Percentiles rank a stretch among this genome's conserved stretches.
Conservation (phyloP, 2,113 vertebrate genomes). For the Alethe diademata region DNA sequence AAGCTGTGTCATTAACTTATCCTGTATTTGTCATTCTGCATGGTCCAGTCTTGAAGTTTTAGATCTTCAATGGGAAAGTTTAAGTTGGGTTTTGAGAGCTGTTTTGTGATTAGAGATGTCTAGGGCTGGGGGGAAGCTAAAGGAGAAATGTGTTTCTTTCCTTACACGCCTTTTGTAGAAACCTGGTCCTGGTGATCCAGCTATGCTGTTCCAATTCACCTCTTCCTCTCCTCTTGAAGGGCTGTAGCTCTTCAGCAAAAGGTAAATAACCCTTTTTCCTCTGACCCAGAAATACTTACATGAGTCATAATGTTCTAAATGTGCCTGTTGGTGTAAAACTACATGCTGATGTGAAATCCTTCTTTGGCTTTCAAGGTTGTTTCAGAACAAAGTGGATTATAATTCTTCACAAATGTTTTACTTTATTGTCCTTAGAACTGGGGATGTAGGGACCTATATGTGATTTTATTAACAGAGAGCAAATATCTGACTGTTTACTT, state of each 20-base stretch:
- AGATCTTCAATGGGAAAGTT: not conserved
- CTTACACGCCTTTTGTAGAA: not conserved
- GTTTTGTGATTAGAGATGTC: not conserved
- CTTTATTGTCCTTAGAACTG: slow-evolving; percentile 26
- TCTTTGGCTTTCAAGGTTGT: slow-evolving; percentile 36
- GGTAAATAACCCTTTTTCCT: slow-evolving; percentile 64
- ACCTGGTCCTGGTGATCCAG: not conserved
- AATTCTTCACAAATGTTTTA: slow-evolving; percentile 39
- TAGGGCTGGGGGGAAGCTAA: not conserved
- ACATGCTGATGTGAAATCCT: slow-evolving; percentile 37
- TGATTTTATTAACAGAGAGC: slow-evolving; percentile 25
- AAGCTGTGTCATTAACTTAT: not conserved
- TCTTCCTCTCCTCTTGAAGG: not conserved
- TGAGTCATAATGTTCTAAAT: slow-evolving; percentile 65
- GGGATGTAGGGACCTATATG: not conserved
- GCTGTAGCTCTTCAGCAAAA: slow-evolving; percentile 41
- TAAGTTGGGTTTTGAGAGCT: not conserved
- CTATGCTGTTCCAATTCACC: not conserved
- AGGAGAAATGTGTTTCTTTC: not conserved
- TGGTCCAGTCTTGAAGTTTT: not conserved
- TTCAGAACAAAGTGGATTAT: slow-evolving; percentile 40
- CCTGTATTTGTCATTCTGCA: not conserved
- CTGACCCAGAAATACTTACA: slow-evolving; percentile 60
- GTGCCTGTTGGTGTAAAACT: slow-evolving; percentile 55
- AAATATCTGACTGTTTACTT: slow-evolving; percentile 43